Evolutionary conservation across 2,888 invertebrate species (phyloP).

Genomic region (Agrilus biguttatus): DNA sequence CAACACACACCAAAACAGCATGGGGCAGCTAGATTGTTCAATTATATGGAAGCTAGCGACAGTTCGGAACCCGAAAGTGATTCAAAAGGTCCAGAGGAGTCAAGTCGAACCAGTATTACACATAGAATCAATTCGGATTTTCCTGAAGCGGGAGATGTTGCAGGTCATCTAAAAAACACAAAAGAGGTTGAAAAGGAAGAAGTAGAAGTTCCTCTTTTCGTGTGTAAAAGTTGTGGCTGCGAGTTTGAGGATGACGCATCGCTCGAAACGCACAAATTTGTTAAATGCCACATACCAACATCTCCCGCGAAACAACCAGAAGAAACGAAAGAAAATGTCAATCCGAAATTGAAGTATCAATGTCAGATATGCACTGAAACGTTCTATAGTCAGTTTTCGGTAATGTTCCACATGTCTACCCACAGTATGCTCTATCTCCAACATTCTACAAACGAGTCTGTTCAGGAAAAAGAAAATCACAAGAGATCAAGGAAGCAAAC

Average conservation of each 20-base stretch:
- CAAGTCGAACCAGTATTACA: slow-evolving; percentile 23
- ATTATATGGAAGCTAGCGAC: slow-evolving; percentile 60
- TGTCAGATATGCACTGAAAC: slow-evolving; percentile 33
- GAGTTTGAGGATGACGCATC: slow-evolving; percentile 38
- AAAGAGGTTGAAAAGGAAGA: slow-evolving; percentile 28
- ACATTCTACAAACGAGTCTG: slow-evolving; percentile 19
- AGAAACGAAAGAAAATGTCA: slow-evolving; percentile 29
- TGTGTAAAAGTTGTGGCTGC: slow-evolving; percentile 38
- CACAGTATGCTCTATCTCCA: slow-evolving; percentile 29
- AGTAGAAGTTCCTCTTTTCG: slow-evolving; percentile 32
- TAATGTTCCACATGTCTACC: slow-evolving; percentile 35
- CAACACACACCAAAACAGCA: slow-evolving; percentile 31
- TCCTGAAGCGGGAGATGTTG: slow-evolving; percentile 48
- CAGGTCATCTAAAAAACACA: slow-evolving; percentile 18
- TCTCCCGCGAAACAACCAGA: slow-evolving; percentile 32
- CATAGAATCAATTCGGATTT: slow-evolving; percentile 39
- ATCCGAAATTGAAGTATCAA: slow-evolving; percentile 28
- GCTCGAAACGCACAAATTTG: slow-evolving; percentile 33
- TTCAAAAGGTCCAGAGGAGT: slow-evolving; percentile 28
- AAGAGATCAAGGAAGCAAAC: slow-evolving; percentile 35
- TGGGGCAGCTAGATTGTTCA: slow-evolving; percentile 56
- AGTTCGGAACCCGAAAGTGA: slow-evolving; percentile 47
- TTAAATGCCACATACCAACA: slow-evolving; percentile 32
- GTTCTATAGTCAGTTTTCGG: slow-evolving; percentile 30
- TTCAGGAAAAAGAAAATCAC: slow-evolving; percentile 16